Evolutionary conservation across 2,888 invertebrate species (phyloP).

Genomic region (Erynnis tages): DNA sequence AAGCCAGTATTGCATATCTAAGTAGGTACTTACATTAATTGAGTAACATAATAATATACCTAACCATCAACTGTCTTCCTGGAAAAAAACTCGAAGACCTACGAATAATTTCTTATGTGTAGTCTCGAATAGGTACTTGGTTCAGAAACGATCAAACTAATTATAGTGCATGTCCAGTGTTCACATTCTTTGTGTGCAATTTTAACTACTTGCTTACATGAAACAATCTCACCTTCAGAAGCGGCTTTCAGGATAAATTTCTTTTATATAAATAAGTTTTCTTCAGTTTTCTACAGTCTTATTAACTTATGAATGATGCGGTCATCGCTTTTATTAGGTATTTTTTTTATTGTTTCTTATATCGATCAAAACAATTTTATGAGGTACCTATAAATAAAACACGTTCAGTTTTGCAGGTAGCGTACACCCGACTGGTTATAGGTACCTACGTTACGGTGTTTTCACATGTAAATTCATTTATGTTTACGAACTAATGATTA

Average conservation of each 20-base stretch:
- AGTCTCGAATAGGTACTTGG: too few species aligned
- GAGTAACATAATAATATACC: too few species aligned
- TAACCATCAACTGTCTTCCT: too few species aligned
- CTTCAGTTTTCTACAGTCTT: too few species aligned
- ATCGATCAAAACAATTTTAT: background rate
- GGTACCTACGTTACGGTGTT: background rate
- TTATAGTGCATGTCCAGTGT: too few species aligned
- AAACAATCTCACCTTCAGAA: background rate
- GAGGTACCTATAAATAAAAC: background rate
- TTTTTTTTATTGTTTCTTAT: conserved; percentile 7
- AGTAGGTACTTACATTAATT: too few species aligned
- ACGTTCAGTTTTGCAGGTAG: background rate
- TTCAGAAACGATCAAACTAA: too few species aligned
- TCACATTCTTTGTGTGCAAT: too few species aligned
- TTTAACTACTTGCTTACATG: too few species aligned
- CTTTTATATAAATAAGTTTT: background rate
- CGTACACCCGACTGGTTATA: background rate
- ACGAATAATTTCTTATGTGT: too few species aligned
- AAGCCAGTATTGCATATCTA: too few species aligned
- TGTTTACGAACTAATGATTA: conserved; percentile 4
- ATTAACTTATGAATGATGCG: background rate
- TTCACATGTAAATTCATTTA: background rate
- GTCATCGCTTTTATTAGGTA: background rate
- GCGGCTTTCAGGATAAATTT: background rate
- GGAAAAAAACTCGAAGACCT: too few species aligned